phyloP scores from a whole-genome alignment of 2,888 invertebrate genomes.

The Noctua janthe region DNA sequence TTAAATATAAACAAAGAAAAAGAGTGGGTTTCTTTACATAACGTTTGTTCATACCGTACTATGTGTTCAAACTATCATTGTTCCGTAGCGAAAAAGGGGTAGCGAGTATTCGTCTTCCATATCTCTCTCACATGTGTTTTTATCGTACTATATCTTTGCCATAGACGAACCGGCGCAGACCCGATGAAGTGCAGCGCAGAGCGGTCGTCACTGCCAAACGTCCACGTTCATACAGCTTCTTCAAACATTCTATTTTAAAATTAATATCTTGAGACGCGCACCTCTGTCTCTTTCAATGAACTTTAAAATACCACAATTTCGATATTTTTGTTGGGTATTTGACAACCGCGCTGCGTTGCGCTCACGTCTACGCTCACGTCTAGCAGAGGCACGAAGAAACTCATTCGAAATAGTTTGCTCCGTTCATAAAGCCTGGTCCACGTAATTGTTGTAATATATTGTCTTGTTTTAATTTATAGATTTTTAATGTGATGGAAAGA shows the following conservation, averaged over 20 bases:
- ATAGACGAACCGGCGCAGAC: not conserved
- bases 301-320: not conserved
- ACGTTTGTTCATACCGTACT: not conserved
- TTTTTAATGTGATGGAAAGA: conserved; percentile 44
- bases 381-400: not conserved
- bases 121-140: not conserved
- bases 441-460: conserved; percentile 51
- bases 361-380: not conserved
- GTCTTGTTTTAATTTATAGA: conserved; percentile 45
- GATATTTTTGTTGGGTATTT: not conserved
- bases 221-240: not conserved
- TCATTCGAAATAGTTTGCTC: conserved; percentile 15
- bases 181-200: not conserved
- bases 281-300: not conserved
- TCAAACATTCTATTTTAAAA: not conserved
- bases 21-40: not conserved
- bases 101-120: not conserved
- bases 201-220: not conserved
- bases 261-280: not conserved
- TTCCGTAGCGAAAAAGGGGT: not conserved
- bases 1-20: not conserved
- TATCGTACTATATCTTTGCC: not conserved
- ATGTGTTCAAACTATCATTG: not conserved
- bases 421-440: conserved; percentile 10
- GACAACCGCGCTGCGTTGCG: not conserved